phyloP scores from a whole-genome alignment of 2,113 vertebrate species.

The Formicarius rufipectus region DNA sequence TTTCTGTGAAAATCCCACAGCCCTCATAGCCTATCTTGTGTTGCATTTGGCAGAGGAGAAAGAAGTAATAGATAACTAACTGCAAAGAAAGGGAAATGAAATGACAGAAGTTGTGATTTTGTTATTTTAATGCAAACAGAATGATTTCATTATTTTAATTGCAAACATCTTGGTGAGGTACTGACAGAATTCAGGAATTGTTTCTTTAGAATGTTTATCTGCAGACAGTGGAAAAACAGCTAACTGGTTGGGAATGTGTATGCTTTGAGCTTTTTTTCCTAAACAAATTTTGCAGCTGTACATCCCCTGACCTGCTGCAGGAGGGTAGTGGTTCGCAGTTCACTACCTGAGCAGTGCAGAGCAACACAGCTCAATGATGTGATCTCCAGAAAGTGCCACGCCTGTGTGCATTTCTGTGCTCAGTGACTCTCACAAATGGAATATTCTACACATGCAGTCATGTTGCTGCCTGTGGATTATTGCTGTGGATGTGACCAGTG shows the following conservation, averaged over 20 bases:
- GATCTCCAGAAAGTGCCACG: not conserved
- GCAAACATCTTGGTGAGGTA: not conserved
- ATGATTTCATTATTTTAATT: not conserved
- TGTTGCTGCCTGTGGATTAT: not conserved
- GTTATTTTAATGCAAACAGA: not conserved
- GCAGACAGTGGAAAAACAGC: not conserved
- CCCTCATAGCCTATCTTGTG: not conserved
- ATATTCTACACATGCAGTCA: not conserved
- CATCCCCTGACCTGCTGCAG: not conserved
- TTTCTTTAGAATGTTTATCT: not conserved
- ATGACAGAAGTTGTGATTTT: not conserved
- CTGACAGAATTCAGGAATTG: not conserved
- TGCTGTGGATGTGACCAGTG: not conserved
- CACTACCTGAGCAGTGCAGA: rapidly evolving
- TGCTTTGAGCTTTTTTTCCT: not conserved
- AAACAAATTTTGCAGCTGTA: not conserved
- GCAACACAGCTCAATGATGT: rapidly evolving
- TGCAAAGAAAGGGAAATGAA: not conserved
- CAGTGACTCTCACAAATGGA: not conserved
- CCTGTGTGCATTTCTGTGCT: not conserved
- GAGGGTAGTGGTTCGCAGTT: not conserved
- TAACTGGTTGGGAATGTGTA: not conserved
- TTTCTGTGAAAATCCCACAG: not conserved
- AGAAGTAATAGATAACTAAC: not conserved
- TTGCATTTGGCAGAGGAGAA: not conserved